A percentile compares a stretch with the other conserved stretches of the same genome.
Evolutionary conservation across 2,797 vertebrate genomes (phyloP).

Genomic region (Tragelaphus oryx): DNA sequence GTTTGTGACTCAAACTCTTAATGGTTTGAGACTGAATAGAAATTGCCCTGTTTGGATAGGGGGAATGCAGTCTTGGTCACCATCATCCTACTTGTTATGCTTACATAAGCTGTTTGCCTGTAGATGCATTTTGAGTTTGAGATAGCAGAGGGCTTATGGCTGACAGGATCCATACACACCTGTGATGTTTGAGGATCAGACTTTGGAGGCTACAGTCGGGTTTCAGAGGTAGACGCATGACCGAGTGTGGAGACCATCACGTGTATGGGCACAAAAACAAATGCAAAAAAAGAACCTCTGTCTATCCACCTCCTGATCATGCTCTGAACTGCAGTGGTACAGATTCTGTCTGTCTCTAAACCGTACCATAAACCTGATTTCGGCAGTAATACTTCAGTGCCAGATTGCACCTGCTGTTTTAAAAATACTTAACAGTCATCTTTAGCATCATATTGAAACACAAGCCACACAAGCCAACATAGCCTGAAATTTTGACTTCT

Average conservation of each 20-base stretch:
- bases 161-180: not conserved
- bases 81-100: not conserved
- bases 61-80: not conserved
- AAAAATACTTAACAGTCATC: not conserved
- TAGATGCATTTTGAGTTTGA: not conserved
- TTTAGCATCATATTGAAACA: not conserved
- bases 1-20: too few species aligned
- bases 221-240: not conserved
- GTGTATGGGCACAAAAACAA: not conserved
- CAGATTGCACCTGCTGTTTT: slow-evolving; percentile 32
- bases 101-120: not conserved
- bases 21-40: not conserved
- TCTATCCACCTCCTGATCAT: not conserved
- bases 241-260: not conserved
- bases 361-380: not conserved
- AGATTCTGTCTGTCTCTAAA: not conserved
- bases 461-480: not conserved
- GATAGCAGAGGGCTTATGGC: not conserved
- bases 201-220: not conserved
- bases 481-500: not conserved
- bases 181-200: not conserved
- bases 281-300: not conserved
- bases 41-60: not conserved
- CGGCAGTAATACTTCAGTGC: slow-evolving; percentile 3
- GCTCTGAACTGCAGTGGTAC: not conserved